These are phyloP conservation scores for Manacus vitellinus DNA, from an alignment of 2,113 vertebrate genomes.

Conservation along the genomic window DNA sequence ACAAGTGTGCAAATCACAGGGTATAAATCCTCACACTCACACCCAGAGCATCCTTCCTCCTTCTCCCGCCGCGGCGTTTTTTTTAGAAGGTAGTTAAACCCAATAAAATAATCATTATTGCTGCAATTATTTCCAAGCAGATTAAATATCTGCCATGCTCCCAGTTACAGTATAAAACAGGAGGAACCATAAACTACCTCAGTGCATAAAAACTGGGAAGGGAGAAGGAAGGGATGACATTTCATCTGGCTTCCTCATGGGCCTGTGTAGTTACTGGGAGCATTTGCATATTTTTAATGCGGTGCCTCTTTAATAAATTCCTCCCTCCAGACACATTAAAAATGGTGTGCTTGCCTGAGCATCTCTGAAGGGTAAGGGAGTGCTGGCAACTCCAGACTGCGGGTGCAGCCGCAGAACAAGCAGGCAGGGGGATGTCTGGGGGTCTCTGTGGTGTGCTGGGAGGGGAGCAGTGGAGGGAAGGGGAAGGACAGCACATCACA, in stretches of 20 bases:
- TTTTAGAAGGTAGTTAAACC: constrained; percentile 33
- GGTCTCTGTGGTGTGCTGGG: background rate
- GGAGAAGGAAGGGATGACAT: constrained; percentile 44
- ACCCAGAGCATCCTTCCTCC: background rate
- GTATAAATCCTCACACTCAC: background rate
- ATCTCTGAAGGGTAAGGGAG: background rate
- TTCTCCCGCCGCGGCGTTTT: background rate
- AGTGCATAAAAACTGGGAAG: constrained; percentile 35
- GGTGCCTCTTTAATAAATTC: constrained; percentile 65
- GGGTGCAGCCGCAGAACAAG: background rate
- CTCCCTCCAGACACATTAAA: constrained; percentile 62
- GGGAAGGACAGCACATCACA: background rate
- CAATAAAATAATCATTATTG: constrained; percentile 69
- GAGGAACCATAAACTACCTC: constrained; percentile 54
- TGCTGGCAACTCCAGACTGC: background rate
- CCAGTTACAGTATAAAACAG: constrained; percentile 37
- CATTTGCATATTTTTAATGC: constrained; percentile 72
- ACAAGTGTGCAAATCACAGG: fast-evolving
- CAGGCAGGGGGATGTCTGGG: background rate
- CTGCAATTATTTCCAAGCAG: constrained; percentile 72
- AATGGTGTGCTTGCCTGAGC: background rate
- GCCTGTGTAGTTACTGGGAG: constrained; percentile 42
- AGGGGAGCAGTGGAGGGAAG: background rate
- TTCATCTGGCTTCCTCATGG: constrained; percentile 55
- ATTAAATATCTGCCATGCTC: constrained; percentile 67